These are phyloP conservation scores for Todiramphus chloris DNA, from an alignment of 2,113 vertebrate genomes.

Conservation along the genomic window DNA sequence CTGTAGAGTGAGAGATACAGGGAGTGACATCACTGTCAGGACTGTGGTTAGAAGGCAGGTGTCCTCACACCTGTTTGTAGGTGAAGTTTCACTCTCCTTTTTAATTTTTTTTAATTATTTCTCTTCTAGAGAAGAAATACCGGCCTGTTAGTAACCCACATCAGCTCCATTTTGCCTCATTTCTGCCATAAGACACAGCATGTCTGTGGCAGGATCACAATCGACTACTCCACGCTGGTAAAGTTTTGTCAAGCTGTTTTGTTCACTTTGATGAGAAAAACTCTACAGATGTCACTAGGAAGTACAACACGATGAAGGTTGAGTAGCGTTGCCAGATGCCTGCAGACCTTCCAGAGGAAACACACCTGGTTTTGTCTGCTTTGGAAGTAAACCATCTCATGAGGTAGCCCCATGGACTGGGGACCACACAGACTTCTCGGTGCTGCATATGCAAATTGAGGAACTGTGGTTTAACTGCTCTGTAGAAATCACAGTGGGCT, in stretches of 20 bases:
- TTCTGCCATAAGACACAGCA: background rate
- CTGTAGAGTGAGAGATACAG: background rate
- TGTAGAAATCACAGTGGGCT: background rate
- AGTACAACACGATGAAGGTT: background rate
- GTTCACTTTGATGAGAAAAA: background rate
- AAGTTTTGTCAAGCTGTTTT: background rate
- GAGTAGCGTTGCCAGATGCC: background rate
- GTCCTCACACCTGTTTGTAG: background rate
- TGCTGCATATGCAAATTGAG: background rate
- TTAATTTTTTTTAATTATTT: background rate
- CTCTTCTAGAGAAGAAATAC: background rate
- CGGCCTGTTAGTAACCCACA: background rate
- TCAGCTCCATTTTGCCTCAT: background rate
- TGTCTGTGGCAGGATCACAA: fast-evolving
- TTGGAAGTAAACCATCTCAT: background rate
- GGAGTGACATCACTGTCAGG: background rate
- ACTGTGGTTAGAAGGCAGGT: background rate
- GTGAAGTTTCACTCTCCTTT: background rate
- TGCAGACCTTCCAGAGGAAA: background rate
- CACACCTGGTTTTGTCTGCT: background rate
- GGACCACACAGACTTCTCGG: background rate
- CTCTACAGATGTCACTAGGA: background rate
- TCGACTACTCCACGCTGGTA: background rate
- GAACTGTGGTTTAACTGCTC: background rate
- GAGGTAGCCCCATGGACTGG: background rate